Evolutionary conservation across 2,888 invertebrate species (phyloP).

Genomic region (Diarsia mendica): DNA sequence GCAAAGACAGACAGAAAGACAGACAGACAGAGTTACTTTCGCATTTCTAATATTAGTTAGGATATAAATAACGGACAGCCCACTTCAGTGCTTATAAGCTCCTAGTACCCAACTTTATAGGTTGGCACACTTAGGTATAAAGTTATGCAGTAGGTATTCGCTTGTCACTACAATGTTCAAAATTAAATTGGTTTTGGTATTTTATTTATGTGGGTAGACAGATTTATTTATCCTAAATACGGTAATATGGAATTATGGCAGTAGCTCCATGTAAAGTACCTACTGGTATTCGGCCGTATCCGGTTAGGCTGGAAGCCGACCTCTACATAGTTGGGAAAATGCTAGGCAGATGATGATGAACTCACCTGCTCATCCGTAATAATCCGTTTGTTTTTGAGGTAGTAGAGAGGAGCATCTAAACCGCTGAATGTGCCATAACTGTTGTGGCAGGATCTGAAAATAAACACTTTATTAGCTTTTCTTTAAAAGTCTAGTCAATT

Average conservation of each 20-base stretch:
- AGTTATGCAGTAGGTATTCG: background rate
- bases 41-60: too few species aligned
- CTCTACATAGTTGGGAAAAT: background rate
- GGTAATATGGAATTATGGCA: background rate
- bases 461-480: background rate
- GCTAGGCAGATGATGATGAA: background rate
- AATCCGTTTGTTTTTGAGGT: conserved; percentile 90
- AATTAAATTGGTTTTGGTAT: background rate
- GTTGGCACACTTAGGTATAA: background rate
- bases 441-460: conserved; percentile 88
- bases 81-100: background rate
- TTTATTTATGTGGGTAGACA: background rate
- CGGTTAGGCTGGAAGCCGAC: background rate
- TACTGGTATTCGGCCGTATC: background rate
- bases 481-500: background rate
- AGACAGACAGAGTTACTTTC: too few species aligned
- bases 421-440: conserved; percentile 88
- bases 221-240: background rate
- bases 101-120: background rate
- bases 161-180: background rate
- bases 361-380: conserved; percentile 86
- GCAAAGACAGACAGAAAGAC: too few species aligned
- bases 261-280: background rate
- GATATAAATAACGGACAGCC: conserved; percentile 26
- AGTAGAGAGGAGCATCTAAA: conserved; percentile 88